Evolutionary conservation across 1,140 invertebrate genomes (phyloP).

Genomic region (Pectinophora gossypiella): DNA sequence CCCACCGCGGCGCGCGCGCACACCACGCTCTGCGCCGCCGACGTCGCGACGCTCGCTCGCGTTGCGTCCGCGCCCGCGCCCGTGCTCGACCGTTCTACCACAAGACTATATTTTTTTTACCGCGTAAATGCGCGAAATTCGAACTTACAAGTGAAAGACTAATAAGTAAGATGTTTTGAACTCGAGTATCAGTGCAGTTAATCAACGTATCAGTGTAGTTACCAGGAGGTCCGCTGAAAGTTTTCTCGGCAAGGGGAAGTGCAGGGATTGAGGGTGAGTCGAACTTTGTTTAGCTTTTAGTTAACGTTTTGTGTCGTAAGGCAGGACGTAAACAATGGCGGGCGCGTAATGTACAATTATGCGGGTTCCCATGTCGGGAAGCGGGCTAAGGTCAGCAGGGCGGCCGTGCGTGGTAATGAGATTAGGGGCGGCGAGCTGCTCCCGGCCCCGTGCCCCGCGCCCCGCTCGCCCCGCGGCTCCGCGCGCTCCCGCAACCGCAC

Average conservation of each 20-base stretch:
- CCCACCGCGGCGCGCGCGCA: conserved; percentile 60
- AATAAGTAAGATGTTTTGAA: conserved; percentile 37
- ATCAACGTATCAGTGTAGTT: conserved; percentile 8
- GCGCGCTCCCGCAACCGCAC: conserved; percentile 8
- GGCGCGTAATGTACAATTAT: conserved; percentile 16
- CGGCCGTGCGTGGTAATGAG: conserved; percentile 49
- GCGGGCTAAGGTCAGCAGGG: conserved; percentile 43
- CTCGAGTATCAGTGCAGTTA: conserved; percentile 21
- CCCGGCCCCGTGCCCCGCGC: conserved; percentile 20
- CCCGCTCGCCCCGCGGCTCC: conserved; percentile 3
- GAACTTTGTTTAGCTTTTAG: too few relatives aligned
- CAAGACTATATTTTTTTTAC: conserved; percentile 1
- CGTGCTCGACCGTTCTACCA: conserved; percentile 2
- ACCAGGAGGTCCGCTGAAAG: not conserved
- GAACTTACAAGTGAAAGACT: conserved; percentile 11
- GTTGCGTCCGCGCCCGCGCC: conserved; percentile 42
- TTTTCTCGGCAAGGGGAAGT: conserved; percentile 1
- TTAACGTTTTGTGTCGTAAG: conserved; percentile 1
- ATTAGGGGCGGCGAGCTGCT: conserved; percentile 49
- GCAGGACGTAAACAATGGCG: conserved; percentile 23
- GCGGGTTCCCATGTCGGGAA: conserved; percentile 33
- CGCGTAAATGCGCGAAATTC: not conserved
- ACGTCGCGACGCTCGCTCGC: conserved; percentile 66
- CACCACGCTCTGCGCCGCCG: conserved; percentile 60
- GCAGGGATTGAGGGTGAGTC: conserved; percentile 17